Evolutionary conservation across 2,888 invertebrate genomes (phyloP).

Genomic region (Amblyteles armatorius): DNA sequence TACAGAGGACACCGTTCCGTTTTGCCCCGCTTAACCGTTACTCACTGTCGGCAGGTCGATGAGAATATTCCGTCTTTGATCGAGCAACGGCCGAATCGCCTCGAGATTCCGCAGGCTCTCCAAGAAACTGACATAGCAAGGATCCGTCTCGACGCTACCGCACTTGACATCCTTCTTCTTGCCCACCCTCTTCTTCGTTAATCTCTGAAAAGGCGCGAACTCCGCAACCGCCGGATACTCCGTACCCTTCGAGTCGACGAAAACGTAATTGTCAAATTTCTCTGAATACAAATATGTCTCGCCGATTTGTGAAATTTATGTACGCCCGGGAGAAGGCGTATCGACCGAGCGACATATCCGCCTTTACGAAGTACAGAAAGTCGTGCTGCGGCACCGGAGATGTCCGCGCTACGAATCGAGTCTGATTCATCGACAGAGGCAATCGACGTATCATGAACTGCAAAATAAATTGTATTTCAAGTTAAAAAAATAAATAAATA

Average conservation of each 20-base stretch:
- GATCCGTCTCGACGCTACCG: slow-evolving; percentile 94
- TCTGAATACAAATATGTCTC: slow-evolving; percentile 95
- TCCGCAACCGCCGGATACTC: slow-evolving; percentile 98
- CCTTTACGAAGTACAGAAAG: slow-evolving; percentile 94
- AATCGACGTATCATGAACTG: slow-evolving; percentile 96
- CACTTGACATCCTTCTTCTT: slow-evolving; percentile 95
- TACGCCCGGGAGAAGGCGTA: slow-evolving; percentile 95
- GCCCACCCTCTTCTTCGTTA: slow-evolving; percentile 91
- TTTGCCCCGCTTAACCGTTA: slow-evolving; percentile 45
- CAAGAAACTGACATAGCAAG: slow-evolving; percentile 93
- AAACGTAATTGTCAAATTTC: slow-evolving; percentile 98
- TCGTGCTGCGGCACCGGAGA: slow-evolving; percentile 96
- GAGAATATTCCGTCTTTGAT: slow-evolving; percentile 77
- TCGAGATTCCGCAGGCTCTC: slow-evolving; percentile 90
- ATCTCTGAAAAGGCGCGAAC: slow-evolving; percentile 96
- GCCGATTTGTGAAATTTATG: slow-evolving; percentile 93
- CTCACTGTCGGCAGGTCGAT: slow-evolving; percentile 86
- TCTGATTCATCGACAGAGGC: slow-evolving; percentile 96
- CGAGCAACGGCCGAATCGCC: slow-evolving; percentile 77
- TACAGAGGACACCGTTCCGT: not conserved
- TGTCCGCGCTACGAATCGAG: slow-evolving; percentile 95
- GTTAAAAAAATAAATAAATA: slow-evolving; percentile 25
- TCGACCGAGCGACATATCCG: slow-evolving; percentile 92
- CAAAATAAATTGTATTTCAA: slow-evolving; percentile 3
- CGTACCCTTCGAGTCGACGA: slow-evolving; percentile 95